Conservation (phyloP, 2,113 vertebrate genomes). For the Cephalopterus ornatus region DNA sequence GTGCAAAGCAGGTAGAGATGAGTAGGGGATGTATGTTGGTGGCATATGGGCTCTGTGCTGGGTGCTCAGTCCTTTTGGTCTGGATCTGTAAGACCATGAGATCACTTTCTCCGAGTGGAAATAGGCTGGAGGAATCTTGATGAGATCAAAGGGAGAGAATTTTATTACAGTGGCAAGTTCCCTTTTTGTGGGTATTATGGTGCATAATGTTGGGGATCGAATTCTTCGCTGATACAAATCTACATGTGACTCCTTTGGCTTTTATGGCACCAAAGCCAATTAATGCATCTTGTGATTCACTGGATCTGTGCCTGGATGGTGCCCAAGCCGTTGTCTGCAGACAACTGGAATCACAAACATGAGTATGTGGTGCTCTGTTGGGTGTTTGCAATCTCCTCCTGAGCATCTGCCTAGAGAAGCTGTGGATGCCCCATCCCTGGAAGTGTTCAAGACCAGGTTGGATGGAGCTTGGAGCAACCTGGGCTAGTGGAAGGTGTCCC, state of each 20-base stretch:
- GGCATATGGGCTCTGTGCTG: not conserved
- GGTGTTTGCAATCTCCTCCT: not conserved
- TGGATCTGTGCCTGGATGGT: not conserved
- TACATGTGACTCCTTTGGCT: not conserved
- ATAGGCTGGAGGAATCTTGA: not conserved
- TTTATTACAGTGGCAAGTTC: not conserved
- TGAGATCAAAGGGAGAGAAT: not conserved
- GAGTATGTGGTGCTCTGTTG: rapidly evolving
- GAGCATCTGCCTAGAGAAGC: not conserved
- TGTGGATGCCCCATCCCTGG: not conserved
- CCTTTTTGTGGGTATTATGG: not conserved
- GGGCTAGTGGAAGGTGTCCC: not conserved
- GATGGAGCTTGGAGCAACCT: not conserved
- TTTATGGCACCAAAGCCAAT: not conserved
- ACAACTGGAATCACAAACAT: not conserved
- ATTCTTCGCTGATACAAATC: not conserved
- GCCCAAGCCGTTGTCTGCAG: not conserved
- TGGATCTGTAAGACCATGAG: not conserved
- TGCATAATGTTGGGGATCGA: not conserved
- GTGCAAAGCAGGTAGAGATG: not conserved
- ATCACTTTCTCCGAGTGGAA: not conserved
- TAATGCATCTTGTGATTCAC: not conserved
- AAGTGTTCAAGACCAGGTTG: not conserved
- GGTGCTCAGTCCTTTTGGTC: not conserved
- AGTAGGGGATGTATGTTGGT: not conserved